A percentile compares a stretch with the other conserved stretches of the same genome.
Evolutionary conservation across 2,797 vertebrate species (phyloP).

Genomic region (Anguilla marmorata): DNA sequence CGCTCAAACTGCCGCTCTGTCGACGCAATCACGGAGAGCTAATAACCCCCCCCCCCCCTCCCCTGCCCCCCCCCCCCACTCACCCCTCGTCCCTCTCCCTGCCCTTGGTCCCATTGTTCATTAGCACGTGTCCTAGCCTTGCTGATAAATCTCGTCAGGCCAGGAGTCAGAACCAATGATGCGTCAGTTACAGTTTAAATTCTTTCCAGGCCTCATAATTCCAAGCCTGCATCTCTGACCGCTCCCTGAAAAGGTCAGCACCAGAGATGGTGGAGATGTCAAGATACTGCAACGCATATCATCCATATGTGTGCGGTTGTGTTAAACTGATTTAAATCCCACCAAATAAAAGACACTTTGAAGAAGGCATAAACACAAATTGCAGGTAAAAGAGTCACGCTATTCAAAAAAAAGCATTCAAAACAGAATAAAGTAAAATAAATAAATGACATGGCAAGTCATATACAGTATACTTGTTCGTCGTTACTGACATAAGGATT

Average conservation of each 20-base stretch:
- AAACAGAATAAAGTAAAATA: no score
- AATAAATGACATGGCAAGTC: no score
- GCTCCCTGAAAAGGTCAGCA: not conserved
- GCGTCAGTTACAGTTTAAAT: not conserved
- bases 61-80: no score
- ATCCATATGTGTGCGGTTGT: no score
- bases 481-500: no score
- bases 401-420: no score
- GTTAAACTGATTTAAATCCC: no score
- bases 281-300: not conserved
- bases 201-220: not conserved
- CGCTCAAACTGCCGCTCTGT: not conserved
- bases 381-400: no score
- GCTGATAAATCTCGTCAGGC: not conserved
- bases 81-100: not conserved
- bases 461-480: no score
- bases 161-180: not conserved
- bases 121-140: constrained; percentile 1
- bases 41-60: not conserved
- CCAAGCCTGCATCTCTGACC: not conserved
- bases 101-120: constrained; percentile 16
- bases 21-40: not conserved
- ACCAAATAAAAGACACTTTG: no score
- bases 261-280: not conserved
- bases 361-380: no score